phyloP scores from a whole-genome alignment of 2,888 invertebrate species.

The Ganaspis brasiliensis region DNA sequence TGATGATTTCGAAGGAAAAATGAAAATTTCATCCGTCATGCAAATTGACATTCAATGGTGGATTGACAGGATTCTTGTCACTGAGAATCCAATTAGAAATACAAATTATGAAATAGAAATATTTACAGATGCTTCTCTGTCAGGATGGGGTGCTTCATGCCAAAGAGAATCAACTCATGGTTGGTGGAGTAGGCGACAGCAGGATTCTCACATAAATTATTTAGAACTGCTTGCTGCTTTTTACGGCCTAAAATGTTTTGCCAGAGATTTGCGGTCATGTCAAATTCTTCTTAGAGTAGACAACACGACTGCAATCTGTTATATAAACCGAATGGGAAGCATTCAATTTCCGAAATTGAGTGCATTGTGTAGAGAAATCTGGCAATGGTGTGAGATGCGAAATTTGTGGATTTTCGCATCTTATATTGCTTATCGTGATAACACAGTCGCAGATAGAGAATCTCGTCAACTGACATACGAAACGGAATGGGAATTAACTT shows the following conservation, averaged over 20 bases:
- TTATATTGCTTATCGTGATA: conserved; percentile 45
- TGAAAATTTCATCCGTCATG: conserved; percentile 33
- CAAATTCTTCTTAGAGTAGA: conserved; percentile 50
- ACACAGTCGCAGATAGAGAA: conserved; percentile 44
- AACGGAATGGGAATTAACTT: conserved; percentile 53
- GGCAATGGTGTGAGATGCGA: conserved; percentile 48
- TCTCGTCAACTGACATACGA: conserved; percentile 44
- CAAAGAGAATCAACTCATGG: conserved; percentile 39
- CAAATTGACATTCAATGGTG: conserved; percentile 54
- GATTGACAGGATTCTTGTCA: conserved; percentile 43
- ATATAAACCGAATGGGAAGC: conserved; percentile 51
- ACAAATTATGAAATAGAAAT: conserved; percentile 47
- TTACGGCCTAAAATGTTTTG: conserved; percentile 54
- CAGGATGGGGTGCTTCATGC: conserved; percentile 57
- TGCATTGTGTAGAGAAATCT: conserved; percentile 44
- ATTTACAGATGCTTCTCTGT: conserved; percentile 58
- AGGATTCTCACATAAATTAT: conserved; percentile 46
- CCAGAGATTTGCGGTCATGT: conserved; percentile 33
- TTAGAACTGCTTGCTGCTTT: conserved; percentile 50
- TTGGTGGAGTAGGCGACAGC: conserved; percentile 45
- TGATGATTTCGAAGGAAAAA: conserved; percentile 51
- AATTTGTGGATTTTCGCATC: conserved; percentile 47
- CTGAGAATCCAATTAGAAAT: conserved; percentile 44
- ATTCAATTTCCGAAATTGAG: conserved; percentile 44
- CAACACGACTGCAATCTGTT: conserved; percentile 48